Base-by-base conservation (phyloP, 1,140 invertebrate species). In the Drosophila sproati region DNA sequence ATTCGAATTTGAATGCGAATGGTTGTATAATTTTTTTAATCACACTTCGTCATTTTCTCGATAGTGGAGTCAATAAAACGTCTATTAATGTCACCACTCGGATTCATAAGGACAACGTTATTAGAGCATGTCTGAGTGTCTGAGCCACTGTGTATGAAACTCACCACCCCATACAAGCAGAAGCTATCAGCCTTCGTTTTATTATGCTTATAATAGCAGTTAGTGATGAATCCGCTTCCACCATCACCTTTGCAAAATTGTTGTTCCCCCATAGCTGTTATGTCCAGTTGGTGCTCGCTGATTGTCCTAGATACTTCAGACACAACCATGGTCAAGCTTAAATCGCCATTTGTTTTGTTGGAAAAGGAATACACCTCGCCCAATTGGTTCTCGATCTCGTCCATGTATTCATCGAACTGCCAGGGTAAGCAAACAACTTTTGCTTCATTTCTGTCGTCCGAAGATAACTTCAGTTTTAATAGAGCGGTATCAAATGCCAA, bases 391-490 rank as follows among this genome's bases (percentile, higher is more conserved):
- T 2, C 20, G 1, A 20, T 20, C 20, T 20, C 20, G 20, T 20
- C 1, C 20, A 20, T 20, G 20, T 20, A 20, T 20, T 20, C 20
- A 20, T 20, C 20, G 20, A 20, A 20, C 20, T 20, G 20, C 61
- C 45, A 72, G 7, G 69, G 69, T n/a, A 67, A 28, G 3, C 70
- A 73, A 34, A 60, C 20, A 5, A 43, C 50, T 35, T 3, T 10
- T 39, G 50, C 7, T 4, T 10, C 0, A 10, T 20, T 2, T 43
- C 3, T 34, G 2, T 28, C 3, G 2, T 1, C 0, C 0, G 0
- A 28, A 4, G 5, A n/a, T 20, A 3, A 10, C 1, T 43, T 28
- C n/a, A 69, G 35, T 29, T 45, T 12, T 3, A 69, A 2, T 2
- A 47, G 1, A n/a, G 37, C 67, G n/a, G 29, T 31, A 47, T 69